Conservation (phyloP, 1,140 invertebrate species). For the Chironomus striatipennis region DNA sequence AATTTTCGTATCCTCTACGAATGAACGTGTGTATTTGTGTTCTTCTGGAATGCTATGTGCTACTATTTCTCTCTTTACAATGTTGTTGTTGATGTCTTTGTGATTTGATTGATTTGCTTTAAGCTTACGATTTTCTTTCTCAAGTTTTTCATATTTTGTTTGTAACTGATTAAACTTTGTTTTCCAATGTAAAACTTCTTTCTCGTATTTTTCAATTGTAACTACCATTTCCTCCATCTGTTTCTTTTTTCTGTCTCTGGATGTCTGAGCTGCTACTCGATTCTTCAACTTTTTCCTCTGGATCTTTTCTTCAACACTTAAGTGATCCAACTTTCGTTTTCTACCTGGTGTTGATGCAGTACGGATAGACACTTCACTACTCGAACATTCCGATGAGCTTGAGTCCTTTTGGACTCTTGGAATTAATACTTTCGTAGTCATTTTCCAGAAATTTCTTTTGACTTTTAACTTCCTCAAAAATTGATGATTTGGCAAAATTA, state of each 20-base stretch:
- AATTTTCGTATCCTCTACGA: conserved; percentile 30
- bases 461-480: background rate
- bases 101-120: conserved; percentile 34
- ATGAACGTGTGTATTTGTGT: conserved; percentile 1
- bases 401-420: background rate
- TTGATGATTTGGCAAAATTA: conserved; percentile 11
- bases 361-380: background rate
- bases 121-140: conserved; percentile 43
- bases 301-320: conserved; percentile 74
- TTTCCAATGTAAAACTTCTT: conserved; percentile 53
- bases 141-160: conserved; percentile 53
- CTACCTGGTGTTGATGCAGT: conserved; percentile 42
- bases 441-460: conserved; percentile 18
- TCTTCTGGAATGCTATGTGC: conserved; percentile 43
- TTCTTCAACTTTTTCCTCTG: conserved; percentile 91
- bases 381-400: background rate
- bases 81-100: conserved; percentile 28
- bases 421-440: background rate
- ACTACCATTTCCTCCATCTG: conserved; percentile 81
- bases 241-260: conserved; percentile 92
- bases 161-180: conserved; percentile 56
- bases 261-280: conserved; percentile 94
- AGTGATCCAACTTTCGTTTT: conserved; percentile 65
- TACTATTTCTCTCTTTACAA: conserved; percentile 29
- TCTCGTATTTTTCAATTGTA: conserved; percentile 53